phyloP scores from a whole-genome alignment of 2,797 vertebrate genomes.

The Poeciliopsis paucimaculata region DNA sequence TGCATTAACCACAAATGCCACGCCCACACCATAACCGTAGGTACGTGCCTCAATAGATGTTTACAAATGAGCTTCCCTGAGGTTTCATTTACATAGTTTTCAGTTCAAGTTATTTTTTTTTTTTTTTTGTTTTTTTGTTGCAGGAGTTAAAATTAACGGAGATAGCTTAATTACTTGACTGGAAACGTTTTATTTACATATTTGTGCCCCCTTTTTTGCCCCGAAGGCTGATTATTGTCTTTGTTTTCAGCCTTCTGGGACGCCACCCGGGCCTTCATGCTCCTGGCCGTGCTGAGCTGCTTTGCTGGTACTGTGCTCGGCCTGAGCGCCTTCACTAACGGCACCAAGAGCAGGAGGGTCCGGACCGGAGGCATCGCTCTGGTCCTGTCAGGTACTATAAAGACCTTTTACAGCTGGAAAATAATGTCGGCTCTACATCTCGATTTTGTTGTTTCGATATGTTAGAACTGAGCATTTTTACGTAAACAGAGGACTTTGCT shows the following conservation, averaged over 20 bases:
- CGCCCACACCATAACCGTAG: slow-evolving; percentile 82
- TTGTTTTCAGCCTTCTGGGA: slow-evolving; percentile 84
- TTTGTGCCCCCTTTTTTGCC: neutral
- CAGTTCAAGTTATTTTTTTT: neutral
- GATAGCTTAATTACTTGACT: neutral
- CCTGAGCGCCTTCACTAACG: slow-evolving; percentile 76
- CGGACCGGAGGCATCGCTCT: slow-evolving; percentile 81
- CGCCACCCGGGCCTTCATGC: slow-evolving; percentile 86
- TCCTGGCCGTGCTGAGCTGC: slow-evolving; percentile 84
- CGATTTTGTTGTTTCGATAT: neutral
- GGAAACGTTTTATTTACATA: neutral
- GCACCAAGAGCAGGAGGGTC: slow-evolving; percentile 75
- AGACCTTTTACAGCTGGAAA: neutral
- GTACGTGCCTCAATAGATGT: slow-evolving; percentile 66
- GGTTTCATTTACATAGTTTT: neutral
- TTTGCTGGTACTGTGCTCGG: slow-evolving; percentile 83
- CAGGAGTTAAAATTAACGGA: neutral
- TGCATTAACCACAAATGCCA: slow-evolving; percentile 87
- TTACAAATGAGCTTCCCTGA: neutral
- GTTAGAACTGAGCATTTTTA: neutral
- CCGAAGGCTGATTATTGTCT: neutral
- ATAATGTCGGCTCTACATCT: neutral
- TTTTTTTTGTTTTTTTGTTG: neutral
- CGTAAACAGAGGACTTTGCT: neutral
- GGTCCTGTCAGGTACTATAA: slow-evolving; percentile 80